phyloP scores from a whole-genome alignment of 1,140 invertebrate genomes.

The Nymphalis io region DNA sequence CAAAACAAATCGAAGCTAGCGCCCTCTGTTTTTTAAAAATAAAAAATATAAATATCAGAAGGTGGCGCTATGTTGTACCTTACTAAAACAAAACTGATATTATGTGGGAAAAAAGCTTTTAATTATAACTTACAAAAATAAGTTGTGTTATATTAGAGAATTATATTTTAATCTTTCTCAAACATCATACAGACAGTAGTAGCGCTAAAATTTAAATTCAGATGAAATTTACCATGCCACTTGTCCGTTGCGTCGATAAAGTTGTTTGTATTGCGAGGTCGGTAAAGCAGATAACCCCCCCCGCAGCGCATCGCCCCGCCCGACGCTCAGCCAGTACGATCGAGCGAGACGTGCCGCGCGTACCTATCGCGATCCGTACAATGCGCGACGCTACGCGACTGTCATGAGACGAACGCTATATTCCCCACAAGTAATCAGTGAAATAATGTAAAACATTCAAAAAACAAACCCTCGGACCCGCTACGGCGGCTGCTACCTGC shows the following conservation, averaged over 20 bases:
- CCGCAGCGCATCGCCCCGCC: conserved; percentile 57
- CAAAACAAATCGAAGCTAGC: conserved; percentile 32
- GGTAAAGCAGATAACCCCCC: conserved; percentile 56
- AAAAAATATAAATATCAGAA: neutral
- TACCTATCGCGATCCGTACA: conserved; percentile 48
- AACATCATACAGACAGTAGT: neutral
- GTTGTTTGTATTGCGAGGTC: conserved; percentile 44
- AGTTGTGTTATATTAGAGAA: neutral
- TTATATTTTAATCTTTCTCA: neutral
- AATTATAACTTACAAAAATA: neutral
- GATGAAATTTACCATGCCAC: conserved; percentile 46
- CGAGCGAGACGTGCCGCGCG: conserved; percentile 66
- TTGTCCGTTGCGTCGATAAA: conserved; percentile 58
- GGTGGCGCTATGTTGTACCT: conserved; percentile 17
- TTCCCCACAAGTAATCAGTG: conserved; percentile 69
- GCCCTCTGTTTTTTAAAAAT: conserved; percentile 27
- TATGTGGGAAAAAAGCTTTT: neutral
- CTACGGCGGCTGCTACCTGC: conserved; percentile 47
- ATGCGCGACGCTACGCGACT: conserved; percentile 66
- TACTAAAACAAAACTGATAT: neutral
- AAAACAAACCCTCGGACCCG: conserved; percentile 44
- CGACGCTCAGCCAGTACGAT: conserved; percentile 62
- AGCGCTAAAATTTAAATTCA: conserved; percentile 16
- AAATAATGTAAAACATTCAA: conserved; percentile 74
- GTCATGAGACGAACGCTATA: conserved; percentile 65